Percentiles rank a stretch among this genome's conserved stretches.
Evolutionary conservation across 2,113 vertebrate species (phyloP).

Genomic region (Gorsachius goisagi): DNA sequence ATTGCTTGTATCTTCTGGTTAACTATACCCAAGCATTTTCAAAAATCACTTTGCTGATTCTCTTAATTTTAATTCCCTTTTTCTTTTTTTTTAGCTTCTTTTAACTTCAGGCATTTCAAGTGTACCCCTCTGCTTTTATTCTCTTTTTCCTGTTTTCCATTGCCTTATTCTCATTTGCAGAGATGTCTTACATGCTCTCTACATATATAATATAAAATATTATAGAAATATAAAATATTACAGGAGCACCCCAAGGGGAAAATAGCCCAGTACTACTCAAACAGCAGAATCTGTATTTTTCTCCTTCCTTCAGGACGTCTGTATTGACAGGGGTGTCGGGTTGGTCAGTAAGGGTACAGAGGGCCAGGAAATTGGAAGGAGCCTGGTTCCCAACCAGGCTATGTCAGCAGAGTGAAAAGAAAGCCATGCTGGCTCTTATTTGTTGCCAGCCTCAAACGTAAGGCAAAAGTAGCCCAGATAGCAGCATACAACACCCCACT

Average conservation of each 20-base stretch:
- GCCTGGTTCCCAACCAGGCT: not conserved
- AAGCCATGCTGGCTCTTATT: not conserved
- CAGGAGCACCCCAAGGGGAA: not conserved
- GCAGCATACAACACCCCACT: not conserved
- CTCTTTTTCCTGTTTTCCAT: not conserved
- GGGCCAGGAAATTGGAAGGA: not conserved
- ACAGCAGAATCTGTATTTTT: not conserved
- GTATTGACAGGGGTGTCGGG: not conserved
- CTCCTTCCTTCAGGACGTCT: not conserved
- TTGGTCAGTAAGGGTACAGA: not conserved
- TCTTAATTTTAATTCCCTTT: not conserved
- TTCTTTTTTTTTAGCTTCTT: not conserved
- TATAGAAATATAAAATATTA: not conserved
- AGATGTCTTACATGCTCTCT: not conserved
- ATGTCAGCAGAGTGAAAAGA: not conserved
- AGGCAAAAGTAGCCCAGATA: not conserved
- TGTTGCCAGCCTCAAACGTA: not conserved
- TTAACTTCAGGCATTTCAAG: not conserved
- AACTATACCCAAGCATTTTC: not conserved
- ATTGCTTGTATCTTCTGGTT: not conserved
- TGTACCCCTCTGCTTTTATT: not conserved
- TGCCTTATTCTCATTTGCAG: not conserved
- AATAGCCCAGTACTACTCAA: not conserved
- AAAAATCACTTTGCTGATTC: not conserved
- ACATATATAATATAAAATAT: no score